phyloP scores from a whole-genome alignment of 2,113 vertebrate species.

The Eira barbara region DNA sequence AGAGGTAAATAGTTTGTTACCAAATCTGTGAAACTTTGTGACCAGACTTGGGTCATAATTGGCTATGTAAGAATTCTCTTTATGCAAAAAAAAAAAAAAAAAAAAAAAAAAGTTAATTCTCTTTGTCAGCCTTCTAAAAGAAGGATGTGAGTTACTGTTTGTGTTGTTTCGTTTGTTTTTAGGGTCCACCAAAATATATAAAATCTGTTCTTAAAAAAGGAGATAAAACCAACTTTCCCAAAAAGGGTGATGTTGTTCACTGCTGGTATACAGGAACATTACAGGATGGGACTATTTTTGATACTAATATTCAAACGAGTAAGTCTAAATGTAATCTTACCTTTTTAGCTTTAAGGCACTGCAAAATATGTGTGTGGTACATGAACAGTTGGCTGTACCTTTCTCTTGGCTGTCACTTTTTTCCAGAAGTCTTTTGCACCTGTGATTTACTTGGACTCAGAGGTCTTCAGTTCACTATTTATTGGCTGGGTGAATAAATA shows the following conservation, averaged over 20 bases:
- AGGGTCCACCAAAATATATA: conserved; percentile 94
- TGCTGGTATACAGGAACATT: conserved; percentile 97
- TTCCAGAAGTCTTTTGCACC: background rate
- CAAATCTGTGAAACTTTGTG: background rate
- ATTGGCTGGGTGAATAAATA: background rate
- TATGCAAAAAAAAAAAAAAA: background rate
- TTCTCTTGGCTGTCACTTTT: conserved; percentile 23
- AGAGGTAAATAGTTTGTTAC: background rate
- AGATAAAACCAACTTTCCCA: conserved; percentile 95
- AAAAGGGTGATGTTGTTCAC: conserved; percentile 94
- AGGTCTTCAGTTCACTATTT: background rate
- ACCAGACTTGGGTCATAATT: background rate
- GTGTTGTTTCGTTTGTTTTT: background rate
- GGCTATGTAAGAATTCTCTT: background rate
- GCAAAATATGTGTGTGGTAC: accelerated
- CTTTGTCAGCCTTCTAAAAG: background rate
- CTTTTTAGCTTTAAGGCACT: accelerated
- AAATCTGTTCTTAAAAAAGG: conserved; percentile 95
- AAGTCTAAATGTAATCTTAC: conserved; percentile 45
- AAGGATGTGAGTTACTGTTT: background rate
- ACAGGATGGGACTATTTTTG: conserved; percentile 96
- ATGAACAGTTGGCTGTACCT: accelerated
- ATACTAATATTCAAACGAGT: conserved; percentile 94
- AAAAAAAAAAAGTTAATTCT: background rate
- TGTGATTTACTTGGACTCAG: background rate